These are phyloP conservation scores for Xenotilapia leptura DNA, from an alignment of 2,113 vertebrate species.

Conservation along the genomic window DNA sequence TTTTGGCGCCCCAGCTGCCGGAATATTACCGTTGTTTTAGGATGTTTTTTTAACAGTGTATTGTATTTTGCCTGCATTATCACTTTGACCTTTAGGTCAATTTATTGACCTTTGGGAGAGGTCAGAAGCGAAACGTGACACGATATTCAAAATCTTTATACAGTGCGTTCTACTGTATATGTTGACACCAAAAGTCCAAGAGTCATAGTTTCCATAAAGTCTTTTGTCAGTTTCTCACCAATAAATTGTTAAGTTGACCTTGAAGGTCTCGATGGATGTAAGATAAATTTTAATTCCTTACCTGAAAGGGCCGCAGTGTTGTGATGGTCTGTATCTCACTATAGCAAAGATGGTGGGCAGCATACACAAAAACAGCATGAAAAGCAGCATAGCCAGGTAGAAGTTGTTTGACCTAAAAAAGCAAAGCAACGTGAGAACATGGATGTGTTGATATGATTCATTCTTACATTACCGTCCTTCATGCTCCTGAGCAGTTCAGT, in stretches of 20 bases:
- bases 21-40: too few species aligned
- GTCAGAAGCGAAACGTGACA: too few species aligned
- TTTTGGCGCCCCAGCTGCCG: too few species aligned
- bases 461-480: background rate
- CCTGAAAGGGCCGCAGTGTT: conserved; percentile 94
- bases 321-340: conserved; percentile 87
- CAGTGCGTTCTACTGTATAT: too few species aligned
- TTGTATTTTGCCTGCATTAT: background rate
- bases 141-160: too few species aligned
- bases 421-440: background rate
- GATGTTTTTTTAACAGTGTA: too few species aligned
- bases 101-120: background rate
- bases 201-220: background rate
- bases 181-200: too few species aligned
- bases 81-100: background rate
- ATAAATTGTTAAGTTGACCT: background rate
- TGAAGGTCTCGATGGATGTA: rapidly evolving
- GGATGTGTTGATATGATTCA: background rate
- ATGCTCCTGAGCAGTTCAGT: background rate
- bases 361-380: conserved; percentile 98
- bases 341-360: conserved; percentile 94
- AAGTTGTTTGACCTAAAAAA: conserved; percentile 92
- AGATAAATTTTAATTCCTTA: conserved; percentile 33
- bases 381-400: conserved; percentile 93
- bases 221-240: background rate